These are phyloP conservation scores for Agrotis puta DNA, from an alignment of 2,888 invertebrate species.

Conservation along the genomic window DNA sequence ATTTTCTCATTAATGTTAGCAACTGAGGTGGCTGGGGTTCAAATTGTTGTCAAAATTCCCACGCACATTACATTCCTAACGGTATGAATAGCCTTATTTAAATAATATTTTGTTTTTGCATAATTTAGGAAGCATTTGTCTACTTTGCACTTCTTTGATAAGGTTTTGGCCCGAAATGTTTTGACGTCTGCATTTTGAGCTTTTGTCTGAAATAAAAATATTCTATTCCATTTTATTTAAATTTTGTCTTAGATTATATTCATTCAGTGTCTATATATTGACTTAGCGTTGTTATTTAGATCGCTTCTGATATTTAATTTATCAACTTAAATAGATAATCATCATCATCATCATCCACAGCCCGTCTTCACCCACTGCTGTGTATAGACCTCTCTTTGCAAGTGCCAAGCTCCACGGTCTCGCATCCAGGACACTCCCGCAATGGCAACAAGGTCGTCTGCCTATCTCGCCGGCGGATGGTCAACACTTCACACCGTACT, in stretches of 20 bases:
- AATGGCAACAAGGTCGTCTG: too few relatives aligned
- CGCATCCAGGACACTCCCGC: too few relatives aligned
- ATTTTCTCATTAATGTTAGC: slow-evolving; percentile 48
- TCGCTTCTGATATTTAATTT: too few relatives aligned
- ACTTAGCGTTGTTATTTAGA: neutral
- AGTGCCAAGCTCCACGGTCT: too few relatives aligned
- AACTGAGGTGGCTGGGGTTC: slow-evolving; percentile 27
- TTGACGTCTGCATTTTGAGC: neutral
- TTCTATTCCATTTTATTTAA: too few relatives aligned
- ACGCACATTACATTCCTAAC: slow-evolving; percentile 25
- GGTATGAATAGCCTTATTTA: slow-evolving; percentile 31
- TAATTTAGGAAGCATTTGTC: slow-evolving; percentile 6
- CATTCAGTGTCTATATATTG: neutral
- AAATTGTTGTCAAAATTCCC: slow-evolving; percentile 42
- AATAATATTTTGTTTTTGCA: slow-evolving; percentile 18
- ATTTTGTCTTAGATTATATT: too few relatives aligned
- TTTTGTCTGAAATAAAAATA: neutral
- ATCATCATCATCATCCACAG: too few relatives aligned
- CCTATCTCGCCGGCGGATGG: too few relatives aligned
- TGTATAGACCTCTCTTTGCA: too few relatives aligned
- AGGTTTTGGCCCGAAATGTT: neutral
- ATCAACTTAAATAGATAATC: too few relatives aligned
- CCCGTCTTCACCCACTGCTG: too few relatives aligned
- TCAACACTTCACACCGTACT: too few relatives aligned
- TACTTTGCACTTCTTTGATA: neutral